Evolutionary conservation across 2,888 invertebrate species (phyloP).

Genomic region (Leucophenga montana): DNA sequence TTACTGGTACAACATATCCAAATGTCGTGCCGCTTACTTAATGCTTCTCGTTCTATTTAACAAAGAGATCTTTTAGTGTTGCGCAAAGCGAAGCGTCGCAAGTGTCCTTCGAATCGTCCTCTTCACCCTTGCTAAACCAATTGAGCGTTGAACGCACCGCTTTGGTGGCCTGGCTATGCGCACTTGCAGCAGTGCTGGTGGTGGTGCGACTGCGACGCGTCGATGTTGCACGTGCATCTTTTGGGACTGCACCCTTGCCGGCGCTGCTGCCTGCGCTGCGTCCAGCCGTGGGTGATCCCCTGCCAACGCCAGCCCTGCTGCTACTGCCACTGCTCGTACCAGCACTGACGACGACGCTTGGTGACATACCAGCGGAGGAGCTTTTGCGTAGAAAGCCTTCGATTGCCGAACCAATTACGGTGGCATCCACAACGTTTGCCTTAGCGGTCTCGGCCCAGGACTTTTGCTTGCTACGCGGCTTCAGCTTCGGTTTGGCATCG

Average conservation of each 20-base stretch:
- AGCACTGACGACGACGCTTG: conserved; percentile 60
- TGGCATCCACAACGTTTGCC: conserved; percentile 85
- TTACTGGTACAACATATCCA: not conserved
- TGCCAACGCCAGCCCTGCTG: conserved; percentile 1
- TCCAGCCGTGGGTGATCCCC: conserved; percentile 37
- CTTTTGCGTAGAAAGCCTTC: conserved; percentile 84
- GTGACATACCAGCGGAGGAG: conserved; percentile 68
- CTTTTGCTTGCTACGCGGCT: conserved; percentile 69
- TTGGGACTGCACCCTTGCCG: conserved; percentile 52
- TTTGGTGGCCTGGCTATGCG: conserved; percentile 59
- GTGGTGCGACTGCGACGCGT: conserved; percentile 62
- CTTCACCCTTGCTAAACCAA: conserved; percentile 81
- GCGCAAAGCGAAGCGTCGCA: conserved; percentile 88
- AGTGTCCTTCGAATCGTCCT: conserved; percentile 79
- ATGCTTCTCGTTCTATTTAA: conserved; percentile 77
- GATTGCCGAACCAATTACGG: conserved; percentile 86
- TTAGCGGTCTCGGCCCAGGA: conserved; percentile 69
- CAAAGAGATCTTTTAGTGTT: conserved; percentile 88
- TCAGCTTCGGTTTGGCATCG: conserved; percentile 70
- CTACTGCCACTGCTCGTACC: conserved; percentile 11
- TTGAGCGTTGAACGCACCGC: conserved; percentile 69
- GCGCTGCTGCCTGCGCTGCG: conserved; percentile 37
- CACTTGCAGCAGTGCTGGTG: conserved; percentile 39
- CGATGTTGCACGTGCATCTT: conserved; percentile 43
- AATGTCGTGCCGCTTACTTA: conserved; percentile 45